Evolutionary conservation across 2,888 invertebrate genomes (phyloP), one percentile per base, ranked within the genome.

Genomic region (Urechis unicinctus): DNA sequence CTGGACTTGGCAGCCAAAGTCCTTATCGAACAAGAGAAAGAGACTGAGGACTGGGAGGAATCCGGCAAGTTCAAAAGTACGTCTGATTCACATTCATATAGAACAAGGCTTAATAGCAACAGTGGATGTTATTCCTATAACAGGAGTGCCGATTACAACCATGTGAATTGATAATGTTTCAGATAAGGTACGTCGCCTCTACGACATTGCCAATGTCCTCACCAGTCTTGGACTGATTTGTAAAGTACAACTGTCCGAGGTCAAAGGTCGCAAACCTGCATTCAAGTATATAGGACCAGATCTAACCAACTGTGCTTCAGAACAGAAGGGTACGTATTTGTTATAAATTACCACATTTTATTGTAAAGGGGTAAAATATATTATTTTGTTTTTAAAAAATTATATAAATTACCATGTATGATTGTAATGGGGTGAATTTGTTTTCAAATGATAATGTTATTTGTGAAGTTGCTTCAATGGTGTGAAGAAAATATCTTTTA

Each of bases 171-270:
- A n/a, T n/a, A n/a, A n/a, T n/a, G n/a, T n/a, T n/a, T n/a, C 84
- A 80, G 86, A 86, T 30, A 86, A 86, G 81, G 85, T 86, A 59
- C 82, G 88, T 58, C 81, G 88, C 62, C 81, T 88, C 30, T 88
- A 88, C 77, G 88, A 88, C 74, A 87, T 88, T 67, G 87, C 88
- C 57, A 88, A 88, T 78, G 86, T 88, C 63, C 82, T 88, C 66
- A 85, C 86, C 63, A 86, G 87, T 59, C 83, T 88, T 73, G 84
- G 85, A 66, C 82, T 88, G 63, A 86, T 88, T 70, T 82, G 83
- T 71, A 87, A 87, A 75, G 84, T 86, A 58, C 79, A 79, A 60
- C 82, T 83, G 57, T 82, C 83, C 64, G 82, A 78, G 78, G 77
- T 82, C 78, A 73, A 80, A 41, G 78, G 84, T 67, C 82, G 84